phyloP scores from a whole-genome alignment of 2,113 vertebrate species.

The Puma concolor region DNA sequence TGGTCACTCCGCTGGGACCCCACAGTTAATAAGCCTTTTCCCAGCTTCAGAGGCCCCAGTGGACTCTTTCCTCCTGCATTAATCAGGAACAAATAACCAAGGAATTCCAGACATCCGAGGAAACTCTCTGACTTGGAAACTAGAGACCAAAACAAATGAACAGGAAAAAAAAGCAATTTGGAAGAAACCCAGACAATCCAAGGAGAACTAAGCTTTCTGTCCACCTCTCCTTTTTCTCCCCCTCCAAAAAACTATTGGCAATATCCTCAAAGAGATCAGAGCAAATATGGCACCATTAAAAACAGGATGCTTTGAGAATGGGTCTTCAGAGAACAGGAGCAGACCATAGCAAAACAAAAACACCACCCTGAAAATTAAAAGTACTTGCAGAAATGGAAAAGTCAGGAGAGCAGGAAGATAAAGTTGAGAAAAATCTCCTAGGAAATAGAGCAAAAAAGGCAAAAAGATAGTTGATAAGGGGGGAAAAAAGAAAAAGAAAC shows the following conservation, averaged over 20 bases:
- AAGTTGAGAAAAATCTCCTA: background rate
- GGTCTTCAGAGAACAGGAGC: background rate
- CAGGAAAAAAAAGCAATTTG: background rate
- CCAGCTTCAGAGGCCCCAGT: background rate
- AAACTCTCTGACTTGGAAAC: background rate
- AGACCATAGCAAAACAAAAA: background rate
- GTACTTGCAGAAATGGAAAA: background rate
- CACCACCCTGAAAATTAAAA: background rate
- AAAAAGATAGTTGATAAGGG: background rate
- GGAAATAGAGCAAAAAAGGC: background rate
- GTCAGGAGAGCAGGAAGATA: background rate
- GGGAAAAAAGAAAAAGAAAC: background rate
- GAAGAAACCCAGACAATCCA: background rate
- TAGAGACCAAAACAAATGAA: background rate
- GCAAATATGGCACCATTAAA: background rate
- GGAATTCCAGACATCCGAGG: background rate
- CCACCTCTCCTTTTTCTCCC: background rate
- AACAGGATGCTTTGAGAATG: background rate
- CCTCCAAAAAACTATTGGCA: background rate
- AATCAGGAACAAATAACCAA: background rate
- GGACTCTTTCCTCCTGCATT: background rate
- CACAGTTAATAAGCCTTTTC: background rate
- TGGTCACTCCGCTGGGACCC: background rate
- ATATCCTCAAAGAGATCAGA: background rate
- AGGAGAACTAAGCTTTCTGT: background rate